Evolutionary conservation across 2,888 invertebrate species (phyloP).

Genomic region (Allolobophora icterica): DNA sequence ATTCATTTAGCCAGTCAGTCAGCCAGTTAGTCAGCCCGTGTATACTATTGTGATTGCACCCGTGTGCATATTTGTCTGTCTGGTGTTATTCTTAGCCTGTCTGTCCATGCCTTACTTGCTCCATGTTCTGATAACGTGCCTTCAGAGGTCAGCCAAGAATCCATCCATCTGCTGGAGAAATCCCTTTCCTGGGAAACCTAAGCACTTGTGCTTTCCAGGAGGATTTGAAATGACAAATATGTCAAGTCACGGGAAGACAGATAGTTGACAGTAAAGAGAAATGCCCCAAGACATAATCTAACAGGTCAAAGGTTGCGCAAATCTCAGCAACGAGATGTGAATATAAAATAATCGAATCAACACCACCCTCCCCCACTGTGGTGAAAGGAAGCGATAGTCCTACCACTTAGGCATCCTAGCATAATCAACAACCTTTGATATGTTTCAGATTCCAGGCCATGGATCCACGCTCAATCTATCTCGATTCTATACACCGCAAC

Average conservation of each 20-base stretch:
- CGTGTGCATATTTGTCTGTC: not conserved
- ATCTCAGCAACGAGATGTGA: not conserved
- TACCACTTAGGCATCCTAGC: not conserved
- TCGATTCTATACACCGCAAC: not conserved
- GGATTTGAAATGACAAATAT: not conserved
- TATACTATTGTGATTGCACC: not conserved
- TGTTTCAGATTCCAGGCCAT: not conserved
- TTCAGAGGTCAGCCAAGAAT: no score
- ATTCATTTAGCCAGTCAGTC: not conserved
- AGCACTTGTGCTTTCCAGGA: not conserved
- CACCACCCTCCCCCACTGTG: no score
- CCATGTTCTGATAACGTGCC: no score
- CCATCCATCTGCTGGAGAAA: not conserved
- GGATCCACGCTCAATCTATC: not conserved
- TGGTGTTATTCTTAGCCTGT: not conserved
- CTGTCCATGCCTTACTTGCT: not conserved
- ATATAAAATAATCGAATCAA: not conserved
- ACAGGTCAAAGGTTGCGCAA: not conserved
- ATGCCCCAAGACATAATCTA: not conserved
- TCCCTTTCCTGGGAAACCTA: not conserved
- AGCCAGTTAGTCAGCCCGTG: not conserved
- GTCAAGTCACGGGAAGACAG: not conserved
- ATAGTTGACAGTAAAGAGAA: not conserved
- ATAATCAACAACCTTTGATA: not conserved
- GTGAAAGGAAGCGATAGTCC: not conserved